Conservation (phyloP, 2,888 invertebrate genomes). For the Thelaira solivaga region DNA sequence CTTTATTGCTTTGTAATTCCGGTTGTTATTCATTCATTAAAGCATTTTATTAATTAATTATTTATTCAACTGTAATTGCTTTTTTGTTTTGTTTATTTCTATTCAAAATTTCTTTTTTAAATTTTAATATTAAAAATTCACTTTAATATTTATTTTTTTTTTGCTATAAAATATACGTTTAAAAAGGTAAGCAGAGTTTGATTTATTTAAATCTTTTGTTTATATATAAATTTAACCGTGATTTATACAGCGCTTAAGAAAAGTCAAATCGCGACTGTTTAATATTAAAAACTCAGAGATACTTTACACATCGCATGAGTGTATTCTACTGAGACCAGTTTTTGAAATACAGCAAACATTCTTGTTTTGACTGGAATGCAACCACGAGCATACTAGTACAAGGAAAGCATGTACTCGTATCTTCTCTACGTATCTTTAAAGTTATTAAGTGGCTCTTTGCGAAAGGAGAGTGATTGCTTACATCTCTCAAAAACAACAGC, state of each 20-base stretch:
- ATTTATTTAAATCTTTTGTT: constrained; percentile 18
- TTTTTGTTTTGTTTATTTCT: too few species aligned
- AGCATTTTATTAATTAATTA: too few species aligned
- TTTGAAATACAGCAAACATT: not conserved
- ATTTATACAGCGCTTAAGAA: constrained; percentile 32
- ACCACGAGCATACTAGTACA: too few species aligned
- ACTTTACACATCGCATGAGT: constrained; percentile 50
- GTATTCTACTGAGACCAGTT: not conserved
- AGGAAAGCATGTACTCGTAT: too few species aligned
- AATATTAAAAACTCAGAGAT: constrained; percentile 34
- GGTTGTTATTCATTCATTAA: too few species aligned
- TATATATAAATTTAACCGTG: constrained; percentile 25
- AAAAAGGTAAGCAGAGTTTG: constrained; percentile 11
- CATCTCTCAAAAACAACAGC: constrained; percentile 67
- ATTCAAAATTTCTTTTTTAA: too few species aligned
- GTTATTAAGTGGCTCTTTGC: too few species aligned
- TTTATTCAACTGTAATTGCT: not conserved
- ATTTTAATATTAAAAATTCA: too few species aligned
- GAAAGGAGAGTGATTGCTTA: too few species aligned
- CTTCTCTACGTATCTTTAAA: too few species aligned
- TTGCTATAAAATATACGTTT: not conserved
- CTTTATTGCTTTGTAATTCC: too few species aligned
- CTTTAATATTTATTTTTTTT: not conserved
- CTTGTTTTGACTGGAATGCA: constrained; percentile 40
- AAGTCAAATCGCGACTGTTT: constrained; percentile 64